Evolutionary conservation across 2,888 invertebrate genomes (phyloP), one percentile per base, ranked within the genome.

Genomic region (Blera fallax): DNA sequence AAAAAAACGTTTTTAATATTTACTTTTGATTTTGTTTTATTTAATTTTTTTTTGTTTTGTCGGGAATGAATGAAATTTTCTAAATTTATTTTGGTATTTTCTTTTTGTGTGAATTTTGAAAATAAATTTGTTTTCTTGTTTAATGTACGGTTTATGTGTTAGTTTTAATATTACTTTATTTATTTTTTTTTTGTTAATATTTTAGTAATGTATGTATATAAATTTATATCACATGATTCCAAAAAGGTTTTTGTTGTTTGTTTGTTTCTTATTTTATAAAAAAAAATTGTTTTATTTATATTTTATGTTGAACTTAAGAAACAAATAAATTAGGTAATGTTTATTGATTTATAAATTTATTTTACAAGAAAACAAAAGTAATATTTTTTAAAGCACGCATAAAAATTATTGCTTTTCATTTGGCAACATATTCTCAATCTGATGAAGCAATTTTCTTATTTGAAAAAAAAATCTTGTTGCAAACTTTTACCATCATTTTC

Each of bases 181-280:
- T 77, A 73, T 80, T 79, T 80, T 45, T 65, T 60, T 67, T 43
- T 29, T 72, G 60, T 80, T 58, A 34, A 27, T 77, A 52, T 74
- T 85, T 84, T 70, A 80, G 79, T 80, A 76, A 80, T 85, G 85
- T 85, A 85, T 85, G 85, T 85, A 85, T 85, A 85, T 85, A 85
- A 85, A 85, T 85, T 85, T 85, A 85, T 85, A 85, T 85, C 85
- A 85, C 85, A 85, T 85, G 85, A 85, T 85, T 85, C 85, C 85
- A 85, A 85, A 85, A 85, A 85, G 85, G 85, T 85, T 85, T 84
- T 85, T 85, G 85, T 85, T 85, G 79, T 80, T 85, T 85, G 74
- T 80, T 85, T 85, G 74, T 80, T 85, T 79, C 73, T 84, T 79
- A 79, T 79, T 79, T 74, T 79, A 83, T 79, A 84, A 73, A 78